Base-by-base conservation (phyloP, 2,113 vertebrate genomes). In the Bufo gargarizans region DNA sequence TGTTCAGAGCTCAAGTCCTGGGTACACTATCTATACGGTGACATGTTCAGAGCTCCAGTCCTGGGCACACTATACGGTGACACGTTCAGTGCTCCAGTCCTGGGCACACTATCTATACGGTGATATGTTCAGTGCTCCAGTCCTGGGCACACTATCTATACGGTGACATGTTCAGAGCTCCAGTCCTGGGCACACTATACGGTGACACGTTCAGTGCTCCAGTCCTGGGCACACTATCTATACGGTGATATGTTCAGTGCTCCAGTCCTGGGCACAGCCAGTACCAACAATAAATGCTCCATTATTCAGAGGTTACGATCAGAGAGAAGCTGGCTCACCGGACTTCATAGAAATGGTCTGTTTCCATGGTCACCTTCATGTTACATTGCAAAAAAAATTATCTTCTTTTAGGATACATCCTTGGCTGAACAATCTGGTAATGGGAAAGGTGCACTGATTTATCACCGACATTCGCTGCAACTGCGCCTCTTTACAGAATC, bases 321-420 rank as follows among this genome's bases (percentile, higher is more conserved):
- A 55, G 45, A 49, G 19, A 83, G 49, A 47, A 65, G 77, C 20
- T 16, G 14, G 12, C 56, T 61, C 71, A 55, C 16, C 33, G 81
- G 47, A 69, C 61, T 20, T 50, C 33, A 53, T 22, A 83, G 82
- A 53, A 65, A 71, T 50, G 8, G 61, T 71, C 63, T 84, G 82
- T 84, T 84, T 84, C 82, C 65, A 84, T 84, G 82, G 82, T 71
- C 82, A 84, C 82, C 8, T 84, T 10, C 22, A 50, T 84, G n/a
- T 69, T 69, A 84, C 61, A 83, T 67, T 65, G 50, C 61, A 83
- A 12, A 61, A 33, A 45, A 7, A 45, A 45, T 61, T 45, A 16
- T 53, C 2, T 53, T 59, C 17, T 81, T 59, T 81, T 17, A 45
- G 43, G 59, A 53, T 19, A 4, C 53, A 14, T 53, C 47, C 13